phyloP scores from a whole-genome alignment of 37 sponge, comb jelly and placozoan genomes.

The Ephydatia muelleri region DNA sequence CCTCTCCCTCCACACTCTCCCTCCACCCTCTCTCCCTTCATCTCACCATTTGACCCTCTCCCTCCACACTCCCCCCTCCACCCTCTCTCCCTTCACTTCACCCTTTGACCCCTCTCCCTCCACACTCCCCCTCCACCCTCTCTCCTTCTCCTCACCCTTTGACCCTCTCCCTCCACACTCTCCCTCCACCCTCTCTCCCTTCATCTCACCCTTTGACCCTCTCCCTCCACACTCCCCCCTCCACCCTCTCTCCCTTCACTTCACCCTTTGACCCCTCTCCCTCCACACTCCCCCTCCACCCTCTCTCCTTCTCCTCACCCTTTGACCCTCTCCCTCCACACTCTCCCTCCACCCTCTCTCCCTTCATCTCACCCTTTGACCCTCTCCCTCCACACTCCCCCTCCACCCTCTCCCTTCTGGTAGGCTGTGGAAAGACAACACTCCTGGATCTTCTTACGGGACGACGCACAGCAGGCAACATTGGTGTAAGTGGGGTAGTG shows the following conservation, averaged over 20 bases:
- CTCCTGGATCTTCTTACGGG: conserved; percentile 51
- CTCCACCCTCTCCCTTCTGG: background rate
- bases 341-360: background rate
- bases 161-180: background rate
- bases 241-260: background rate
- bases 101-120: background rate
- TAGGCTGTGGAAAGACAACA: conserved; percentile 60
- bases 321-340: background rate
- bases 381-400: background rate
- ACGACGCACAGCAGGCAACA: conserved; percentile 4
- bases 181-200: background rate
- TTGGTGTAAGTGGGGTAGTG: conserved; percentile 9
- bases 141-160: background rate
- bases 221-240: background rate
- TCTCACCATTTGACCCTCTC: background rate
- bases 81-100: background rate
- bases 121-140: background rate
- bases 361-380: background rate
- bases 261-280: background rate
- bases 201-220: background rate
- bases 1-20: background rate
- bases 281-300: background rate
- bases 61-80: background rate
- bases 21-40: background rate
- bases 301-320: background rate